phyloP scores from a whole-genome alignment of 2,113 vertebrate species.

The Isichthys henryi region DNA sequence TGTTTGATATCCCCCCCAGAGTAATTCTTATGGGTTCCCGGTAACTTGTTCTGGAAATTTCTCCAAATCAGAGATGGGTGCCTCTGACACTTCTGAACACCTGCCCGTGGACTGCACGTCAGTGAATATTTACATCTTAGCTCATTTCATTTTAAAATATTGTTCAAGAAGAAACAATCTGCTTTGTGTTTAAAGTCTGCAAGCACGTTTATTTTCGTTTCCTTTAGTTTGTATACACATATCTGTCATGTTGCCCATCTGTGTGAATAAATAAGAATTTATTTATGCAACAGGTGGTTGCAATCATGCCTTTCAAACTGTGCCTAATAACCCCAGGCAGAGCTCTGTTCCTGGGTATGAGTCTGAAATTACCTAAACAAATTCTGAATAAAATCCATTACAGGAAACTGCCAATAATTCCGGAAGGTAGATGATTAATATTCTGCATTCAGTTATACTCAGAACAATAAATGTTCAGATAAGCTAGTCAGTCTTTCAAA shows the following conservation, averaged over 20 bases:
- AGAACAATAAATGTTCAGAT: neutral
- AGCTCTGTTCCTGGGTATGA: neutral
- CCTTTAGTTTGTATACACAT: neutral
- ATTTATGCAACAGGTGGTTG: neutral
- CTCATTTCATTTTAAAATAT: neutral
- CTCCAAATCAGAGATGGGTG: neutral
- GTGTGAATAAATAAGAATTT: neutral
- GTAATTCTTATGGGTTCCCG: neutral
- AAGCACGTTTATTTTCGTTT: neutral
- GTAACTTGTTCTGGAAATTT: neutral
- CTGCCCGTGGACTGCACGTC: neutral
- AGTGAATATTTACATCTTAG: neutral
- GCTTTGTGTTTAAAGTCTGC: neutral
- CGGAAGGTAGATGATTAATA: neutral
- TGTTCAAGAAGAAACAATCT: neutral
- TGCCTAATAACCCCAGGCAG: neutral
- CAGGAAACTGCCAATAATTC: neutral
- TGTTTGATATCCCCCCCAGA: neutral
- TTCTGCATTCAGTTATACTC: neutral
- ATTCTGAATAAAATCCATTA: neutral
- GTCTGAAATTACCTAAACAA: neutral
- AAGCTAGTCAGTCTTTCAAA: neutral
- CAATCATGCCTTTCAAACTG: neutral
- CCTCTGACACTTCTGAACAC: neutral
- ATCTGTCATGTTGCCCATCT: neutral